Evolutionary conservation across 64 coral and sea anemone genomes (phyloP), one percentile per base, ranked within the genome.

Genomic region (Dendronephthya gigantea): DNA sequence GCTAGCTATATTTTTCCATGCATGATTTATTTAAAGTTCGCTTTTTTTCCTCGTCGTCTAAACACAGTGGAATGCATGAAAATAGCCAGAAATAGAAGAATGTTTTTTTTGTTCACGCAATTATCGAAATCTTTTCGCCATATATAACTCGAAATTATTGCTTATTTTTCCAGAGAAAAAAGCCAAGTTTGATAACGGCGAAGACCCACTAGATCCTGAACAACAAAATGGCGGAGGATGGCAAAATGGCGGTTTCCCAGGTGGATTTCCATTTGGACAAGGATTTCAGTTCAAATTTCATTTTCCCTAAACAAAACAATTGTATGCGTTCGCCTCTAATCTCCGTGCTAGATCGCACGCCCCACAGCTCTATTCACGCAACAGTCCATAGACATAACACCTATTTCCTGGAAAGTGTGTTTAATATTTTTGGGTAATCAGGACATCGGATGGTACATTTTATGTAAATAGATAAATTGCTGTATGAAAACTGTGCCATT

Each of bases 241-340:
- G 88, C 92, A 93, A 43, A 49, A 90, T 0, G 91, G 92, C 2
- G 95, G 95, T 25, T 93, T 93, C 83, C 92, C 89, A 23, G 91
- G 91, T 22, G 92, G 89, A 13, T 82, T 88, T 76, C 72, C 72
- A 34, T 79, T 79, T 39, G 72, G 72, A 79, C 66, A 92, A 82
- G 95, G 95, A 23, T 98, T 92, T 83, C 95, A 98, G 84, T 98
- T 98, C 84, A 98, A 98, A 91, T 98, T 98, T 68, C 95, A 98
- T 84, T 96, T 96, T 79, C 72, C 72, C 15, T 79, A 39, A 79
- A 79, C 55, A 62, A n/a, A 7, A 19, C 55, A 62, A 62, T 62
- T n/a, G n/a, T n/a, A 27, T 23, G 8, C 19, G 55, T 62, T 23
- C 25, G 25, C 55, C 25, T n/a, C 25, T 2, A 62, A 17, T 62